These are phyloP conservation scores for Actias luna DNA, from an alignment of 2,888 invertebrate genomes.

Conservation along the genomic window DNA sequence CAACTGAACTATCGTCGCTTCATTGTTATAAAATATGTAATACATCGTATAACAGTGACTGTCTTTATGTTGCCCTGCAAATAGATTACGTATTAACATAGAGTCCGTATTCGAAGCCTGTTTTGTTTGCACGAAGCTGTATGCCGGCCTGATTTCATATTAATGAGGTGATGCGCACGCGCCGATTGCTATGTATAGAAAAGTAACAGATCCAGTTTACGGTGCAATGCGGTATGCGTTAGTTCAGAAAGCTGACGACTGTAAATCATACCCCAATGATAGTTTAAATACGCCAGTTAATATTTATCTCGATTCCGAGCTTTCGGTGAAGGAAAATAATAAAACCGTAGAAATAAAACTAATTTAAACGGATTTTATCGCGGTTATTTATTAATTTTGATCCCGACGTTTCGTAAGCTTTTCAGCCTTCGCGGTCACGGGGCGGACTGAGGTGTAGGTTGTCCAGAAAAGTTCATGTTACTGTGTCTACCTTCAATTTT, in stretches of 20 bases:
- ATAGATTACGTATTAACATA: neutral
- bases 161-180: conserved; percentile 1
- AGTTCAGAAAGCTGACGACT: neutral
- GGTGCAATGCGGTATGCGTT: neutral
- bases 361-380: no score
- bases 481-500: no score
- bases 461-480: no score
- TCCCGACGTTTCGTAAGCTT: no score
- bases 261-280: neutral
- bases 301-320: no score
- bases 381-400: no score
- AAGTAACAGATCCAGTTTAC: neutral
- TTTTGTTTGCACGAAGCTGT: neutral
- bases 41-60: neutral
- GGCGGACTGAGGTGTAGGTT: no score
- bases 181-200: neutral
- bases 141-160: neutral
- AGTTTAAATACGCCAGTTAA: neutral
- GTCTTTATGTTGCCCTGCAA: neutral
- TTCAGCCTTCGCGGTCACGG: no score
- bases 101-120: neutral
- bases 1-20: no score
- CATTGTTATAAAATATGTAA: no score
- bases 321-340: no score
- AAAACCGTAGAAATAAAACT: no score